Evolutionary conservation across 2,113 vertebrate species (phyloP), one percentile per base, ranked within the genome.

Genomic region (Chionis minor): DNA sequence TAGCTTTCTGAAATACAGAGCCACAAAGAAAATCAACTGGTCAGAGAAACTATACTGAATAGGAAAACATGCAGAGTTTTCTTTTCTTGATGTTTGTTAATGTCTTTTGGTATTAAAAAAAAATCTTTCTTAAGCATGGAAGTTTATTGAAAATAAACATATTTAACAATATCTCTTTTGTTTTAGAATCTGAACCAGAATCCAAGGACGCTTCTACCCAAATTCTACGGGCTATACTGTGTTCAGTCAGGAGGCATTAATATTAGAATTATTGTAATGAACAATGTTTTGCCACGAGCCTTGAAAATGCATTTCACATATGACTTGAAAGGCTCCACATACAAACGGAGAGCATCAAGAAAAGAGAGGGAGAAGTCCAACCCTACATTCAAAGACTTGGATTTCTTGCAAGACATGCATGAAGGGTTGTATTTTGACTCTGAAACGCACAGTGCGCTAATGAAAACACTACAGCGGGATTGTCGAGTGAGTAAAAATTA

Each of bases 131-230:
- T 62, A 94, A 47, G 12, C 45, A 15, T 77, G 20, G 26, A 86
- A 54, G 2, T 70, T 93, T 69, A 62, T 51, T 72, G 40, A 35
- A 51, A 51, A 12, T 13, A 7, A 12, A 51, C 22, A 24, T 24
- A 51, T 24, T 51, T 51, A 51, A 88, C 45, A 54, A 33, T 45
- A 30, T 59, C n/a, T 95, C 35, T 95, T 93, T 61, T 63, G 12
- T 95, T 96, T 79, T 95, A 99, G 99, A 99, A 99, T 94, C 98
- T 99, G 92, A 99, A 99, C 91, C 99, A 99, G 97, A 99, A 99
- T 95, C 99, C 99, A 15, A 98, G 99, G 96, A 99, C 99, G 5
- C 97, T 99, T 70, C 96, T 99, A 85, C 99, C 99, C 18, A 99
- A 99, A 96, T 99, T 99, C 97, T 99, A 99, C 40, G 99, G 99